Base-by-base conservation (phyloP, 2,113 vertebrate genomes). In the Tylochromis polylepis region DNA sequence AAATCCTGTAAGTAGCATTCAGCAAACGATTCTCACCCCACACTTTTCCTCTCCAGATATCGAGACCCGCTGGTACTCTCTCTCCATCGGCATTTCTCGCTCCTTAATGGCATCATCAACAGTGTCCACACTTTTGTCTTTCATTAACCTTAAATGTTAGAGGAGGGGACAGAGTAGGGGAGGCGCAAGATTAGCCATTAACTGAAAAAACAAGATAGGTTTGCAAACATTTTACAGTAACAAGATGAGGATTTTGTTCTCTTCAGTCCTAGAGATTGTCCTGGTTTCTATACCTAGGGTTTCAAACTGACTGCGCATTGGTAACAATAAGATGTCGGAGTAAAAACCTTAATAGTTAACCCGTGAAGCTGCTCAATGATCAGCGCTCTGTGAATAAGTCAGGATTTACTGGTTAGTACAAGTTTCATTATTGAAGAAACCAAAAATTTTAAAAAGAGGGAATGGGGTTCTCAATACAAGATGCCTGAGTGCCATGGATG, bases 31-130 rank as follows among this genome's bases (percentile, higher is more conserved):
- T 59, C 97, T 97, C 94, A 99, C 98, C 96, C 98, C 98, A 18
- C 98, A 99, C 46, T 98, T 99, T 90, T 99, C 98, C 93, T 99
- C 98, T 85, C 98, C 98, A 0, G 98, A 97, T 93, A 99, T 99
- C 77, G 97, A 96, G 62, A 99, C 98, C 3, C 98, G 96, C 92
- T 98, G 98, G 92, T 98, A 99, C 85, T 99, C 97, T 51, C 96
- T 94, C 89, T 98, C 98, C 90, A 97, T 84, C 5, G 95, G 92
- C 3, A 92, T 88, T 18, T 96, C 95, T 11, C 96, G 94, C 58
- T 98, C 97, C 80, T 93, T 96, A 46, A 96, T 95, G 84, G 95
- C 91, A 2, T 96, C 86, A 62, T 98, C 97, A 4, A 97, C 94
- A 31, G 93, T 91, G 62, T 97, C 97, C 83, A 97, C 96, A 0